Conservation (phyloP, 2,797 vertebrate genomes). For the Schizothorax lantsangensis region DNA sequence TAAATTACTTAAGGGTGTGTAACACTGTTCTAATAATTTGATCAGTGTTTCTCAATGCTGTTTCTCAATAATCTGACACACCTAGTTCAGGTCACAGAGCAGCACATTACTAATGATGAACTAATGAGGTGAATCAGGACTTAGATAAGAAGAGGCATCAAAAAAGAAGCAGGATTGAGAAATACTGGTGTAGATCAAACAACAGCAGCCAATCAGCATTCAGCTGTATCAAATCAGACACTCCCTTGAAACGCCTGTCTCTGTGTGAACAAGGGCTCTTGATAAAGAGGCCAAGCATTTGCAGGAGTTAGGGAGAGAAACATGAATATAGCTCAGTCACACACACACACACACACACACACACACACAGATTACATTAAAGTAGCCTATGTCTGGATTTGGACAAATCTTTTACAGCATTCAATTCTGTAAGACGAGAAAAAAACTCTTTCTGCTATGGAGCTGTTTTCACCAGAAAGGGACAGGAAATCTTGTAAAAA, state of each 20-base stretch:
- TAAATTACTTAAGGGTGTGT: not conserved
- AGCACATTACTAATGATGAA: not conserved
- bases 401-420: not conserved
- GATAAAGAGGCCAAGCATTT: not conserved
- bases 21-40: not conserved
- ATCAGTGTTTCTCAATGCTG: not conserved
- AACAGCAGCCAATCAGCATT: not conserved
- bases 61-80: conserved; percentile 10
- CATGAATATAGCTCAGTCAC: not conserved
- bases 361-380: not conserved
- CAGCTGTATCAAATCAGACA: conserved; percentile 1
- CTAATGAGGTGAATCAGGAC: not conserved
- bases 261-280: not conserved
- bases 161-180: conserved; percentile 17
- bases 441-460: too few relatives aligned
- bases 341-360: not conserved
- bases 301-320: not conserved
- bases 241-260: conserved; percentile 12
- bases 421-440: too few relatives aligned
- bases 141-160: conserved; percentile 21
- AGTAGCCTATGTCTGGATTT: not conserved
- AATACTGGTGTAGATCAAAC: not conserved
- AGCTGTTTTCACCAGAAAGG: not conserved
- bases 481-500: not conserved
- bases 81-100: not conserved